Evolutionary conservation across 2,797 vertebrate genomes (phyloP).

Genomic region (Halcyon badia): DNA sequence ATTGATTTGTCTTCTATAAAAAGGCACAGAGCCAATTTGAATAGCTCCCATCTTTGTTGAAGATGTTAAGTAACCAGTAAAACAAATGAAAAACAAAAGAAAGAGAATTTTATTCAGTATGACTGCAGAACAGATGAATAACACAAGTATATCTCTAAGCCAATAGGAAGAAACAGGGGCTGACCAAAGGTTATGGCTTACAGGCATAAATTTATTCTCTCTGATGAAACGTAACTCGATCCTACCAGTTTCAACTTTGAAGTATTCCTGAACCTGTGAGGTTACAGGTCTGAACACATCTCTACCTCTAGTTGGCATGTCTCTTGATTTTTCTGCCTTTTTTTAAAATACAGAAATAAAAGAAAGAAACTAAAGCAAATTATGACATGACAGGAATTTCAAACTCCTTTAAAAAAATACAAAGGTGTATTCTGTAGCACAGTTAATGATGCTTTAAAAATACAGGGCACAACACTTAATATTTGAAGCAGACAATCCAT

Average conservation of each 20-base stretch:
- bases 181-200: conserved; percentile 71
- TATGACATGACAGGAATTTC: conserved; percentile 26
- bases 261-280: conserved; percentile 75
- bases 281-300: conserved; percentile 75
- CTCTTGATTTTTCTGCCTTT: conserved; percentile 54
- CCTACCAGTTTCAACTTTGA: conserved; percentile 78
- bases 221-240: conserved; percentile 76
- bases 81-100: conserved; percentile 13
- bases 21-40: not conserved
- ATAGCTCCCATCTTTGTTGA: not conserved
- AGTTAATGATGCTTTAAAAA: not conserved
- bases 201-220: conserved; percentile 77
- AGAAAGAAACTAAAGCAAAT: conserved; percentile 43
- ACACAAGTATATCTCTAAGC: conserved; percentile 7
- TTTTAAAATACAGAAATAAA: not conserved
- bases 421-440: not conserved
- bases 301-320: conserved; percentile 10
- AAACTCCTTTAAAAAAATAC: not conserved
- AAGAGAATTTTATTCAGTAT: conserved; percentile 21
- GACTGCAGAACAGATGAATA: conserved; percentile 37
- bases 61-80: conserved; percentile 1
- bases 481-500: not conserved
- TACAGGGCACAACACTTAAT: not conserved
- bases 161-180: conserved; percentile 43
- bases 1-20: not conserved